These are phyloP conservation scores for Phoenicopterus ruber DNA, from an alignment of 2,113 vertebrate species.

Conservation along the genomic window DNA sequence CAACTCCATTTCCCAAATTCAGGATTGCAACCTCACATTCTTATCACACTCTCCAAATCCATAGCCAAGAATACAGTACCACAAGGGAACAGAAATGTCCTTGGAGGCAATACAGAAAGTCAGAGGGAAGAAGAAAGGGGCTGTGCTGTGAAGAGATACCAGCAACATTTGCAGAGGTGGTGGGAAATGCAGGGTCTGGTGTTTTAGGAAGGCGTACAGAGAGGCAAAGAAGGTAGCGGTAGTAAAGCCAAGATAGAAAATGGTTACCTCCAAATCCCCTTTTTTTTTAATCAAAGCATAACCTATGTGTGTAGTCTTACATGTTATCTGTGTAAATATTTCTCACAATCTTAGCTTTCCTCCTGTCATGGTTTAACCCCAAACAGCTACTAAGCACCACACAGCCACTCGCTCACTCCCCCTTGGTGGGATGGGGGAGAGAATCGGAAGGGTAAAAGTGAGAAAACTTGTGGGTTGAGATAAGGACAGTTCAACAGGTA, in stretches of 20 bases:
- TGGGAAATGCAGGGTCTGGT: not conserved
- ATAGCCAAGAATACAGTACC: not conserved
- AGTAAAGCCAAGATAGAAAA: not conserved
- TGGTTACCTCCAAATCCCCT: not conserved
- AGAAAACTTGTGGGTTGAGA: too few species aligned
- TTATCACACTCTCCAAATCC: not conserved
- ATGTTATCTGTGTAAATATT: not conserved
- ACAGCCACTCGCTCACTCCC: too few species aligned
- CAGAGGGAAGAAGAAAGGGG: not conserved
- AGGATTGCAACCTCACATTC: not conserved
- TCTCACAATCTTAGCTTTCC: not conserved
- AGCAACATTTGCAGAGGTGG: not conserved
- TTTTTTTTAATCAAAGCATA: not conserved
- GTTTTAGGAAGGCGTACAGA: not conserved
- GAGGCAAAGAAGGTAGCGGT: not conserved
- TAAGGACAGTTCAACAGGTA: too few species aligned
- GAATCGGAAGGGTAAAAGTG: too few species aligned
- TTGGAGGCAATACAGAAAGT: not conserved
- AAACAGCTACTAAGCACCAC: too few species aligned
- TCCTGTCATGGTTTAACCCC: too few species aligned
- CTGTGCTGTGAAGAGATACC: not conserved
- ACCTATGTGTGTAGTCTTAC: accelerated
- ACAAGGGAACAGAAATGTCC: not conserved
- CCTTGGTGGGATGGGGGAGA: too few species aligned
- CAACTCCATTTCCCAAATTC: not conserved